Evolutionary conservation across 2,888 invertebrate species (phyloP).

Genomic region (Ichneumoninae sp.): DNA sequence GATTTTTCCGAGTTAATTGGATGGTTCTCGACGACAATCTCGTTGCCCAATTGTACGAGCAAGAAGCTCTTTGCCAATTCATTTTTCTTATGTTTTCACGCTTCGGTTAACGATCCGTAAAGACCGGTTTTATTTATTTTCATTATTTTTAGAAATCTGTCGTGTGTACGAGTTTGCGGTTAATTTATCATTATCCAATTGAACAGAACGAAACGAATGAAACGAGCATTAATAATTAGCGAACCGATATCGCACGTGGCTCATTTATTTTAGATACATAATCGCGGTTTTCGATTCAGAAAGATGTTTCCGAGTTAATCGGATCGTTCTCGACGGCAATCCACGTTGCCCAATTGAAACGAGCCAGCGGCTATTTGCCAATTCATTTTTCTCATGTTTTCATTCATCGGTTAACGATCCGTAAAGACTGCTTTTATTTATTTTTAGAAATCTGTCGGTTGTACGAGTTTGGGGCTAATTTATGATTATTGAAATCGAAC

Average conservation of each 20-base stretch:
- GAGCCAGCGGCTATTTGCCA: background rate
- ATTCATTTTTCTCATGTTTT: slow-evolving; percentile 6
- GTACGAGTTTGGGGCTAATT: background rate
- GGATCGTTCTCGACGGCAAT: background rate
- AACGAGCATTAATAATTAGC: too few relatives aligned
- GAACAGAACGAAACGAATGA: too few relatives aligned
- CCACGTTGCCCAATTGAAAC: background rate
- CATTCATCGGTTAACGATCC: background rate
- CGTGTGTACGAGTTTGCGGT: background rate
- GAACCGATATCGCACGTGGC: too few relatives aligned
- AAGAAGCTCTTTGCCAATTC: slow-evolving; percentile 1
- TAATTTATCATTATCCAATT: too few relatives aligned
- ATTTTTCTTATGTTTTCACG: slow-evolving; percentile 5
- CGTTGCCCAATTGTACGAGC: background rate
- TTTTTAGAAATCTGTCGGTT: background rate
- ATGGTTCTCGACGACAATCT: background rate
- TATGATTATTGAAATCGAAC: background rate
- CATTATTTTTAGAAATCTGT: background rate
- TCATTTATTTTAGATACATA: too few relatives aligned
- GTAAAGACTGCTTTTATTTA: background rate
- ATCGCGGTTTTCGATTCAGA: too few relatives aligned
- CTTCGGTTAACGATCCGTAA: background rate
- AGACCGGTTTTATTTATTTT: background rate
- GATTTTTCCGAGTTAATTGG: too few relatives aligned
- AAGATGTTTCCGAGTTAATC: too few relatives aligned